A percentile compares a stretch with the other conserved stretches of the same genome.
phyloP scores from a whole-genome alignment of 2,888 invertebrate genomes.

The Toxonevra muliebris region DNA sequence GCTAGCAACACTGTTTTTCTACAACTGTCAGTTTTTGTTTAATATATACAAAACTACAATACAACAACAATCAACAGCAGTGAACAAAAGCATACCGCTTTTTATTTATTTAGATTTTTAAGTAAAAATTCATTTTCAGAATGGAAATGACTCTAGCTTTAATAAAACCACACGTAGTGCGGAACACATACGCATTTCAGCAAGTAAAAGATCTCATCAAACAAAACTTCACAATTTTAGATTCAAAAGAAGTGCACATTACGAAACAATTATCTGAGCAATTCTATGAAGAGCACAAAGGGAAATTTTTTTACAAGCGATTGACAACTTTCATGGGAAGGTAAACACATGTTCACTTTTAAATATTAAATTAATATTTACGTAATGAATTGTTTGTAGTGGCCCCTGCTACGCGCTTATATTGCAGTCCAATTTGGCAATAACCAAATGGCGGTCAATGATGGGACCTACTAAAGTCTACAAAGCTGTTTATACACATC shows the following conservation, averaged over 20 bases:
- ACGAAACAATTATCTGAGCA: slow-evolving; percentile 72
- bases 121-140: slow-evolving; percentile 45
- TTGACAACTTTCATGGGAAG: slow-evolving; percentile 84
- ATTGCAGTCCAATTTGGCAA: slow-evolving; percentile 79
- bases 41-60: too few relatives aligned
- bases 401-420: slow-evolving; percentile 85
- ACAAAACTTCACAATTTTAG: slow-evolving; percentile 78
- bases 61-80: too few relatives aligned
- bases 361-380: neutral
- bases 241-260: slow-evolving; percentile 73
- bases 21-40: too few relatives aligned
- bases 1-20: too few relatives aligned
- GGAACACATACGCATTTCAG: slow-evolving; percentile 76
- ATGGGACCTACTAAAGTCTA: slow-evolving; percentile 93
- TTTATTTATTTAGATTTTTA: too few relatives aligned
- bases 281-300: slow-evolving; percentile 85
- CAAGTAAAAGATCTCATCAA: slow-evolving; percentile 75
- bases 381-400: slow-evolving; percentile 67
- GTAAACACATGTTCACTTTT: slow-evolving; percentile 62
- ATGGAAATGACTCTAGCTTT: slow-evolving; percentile 84
- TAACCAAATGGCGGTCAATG: slow-evolving; percentile 80
- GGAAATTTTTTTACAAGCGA: slow-evolving; percentile 85
- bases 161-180: slow-evolving; percentile 85
- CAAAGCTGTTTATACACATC: slow-evolving; percentile 80
- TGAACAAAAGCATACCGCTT: too few relatives aligned